A percentile compares a stretch with the other conserved stretches of the same genome.
phyloP scores from a whole-genome alignment of 2,888 invertebrate genomes.

The Tanytarsus gracilentus region DNA sequence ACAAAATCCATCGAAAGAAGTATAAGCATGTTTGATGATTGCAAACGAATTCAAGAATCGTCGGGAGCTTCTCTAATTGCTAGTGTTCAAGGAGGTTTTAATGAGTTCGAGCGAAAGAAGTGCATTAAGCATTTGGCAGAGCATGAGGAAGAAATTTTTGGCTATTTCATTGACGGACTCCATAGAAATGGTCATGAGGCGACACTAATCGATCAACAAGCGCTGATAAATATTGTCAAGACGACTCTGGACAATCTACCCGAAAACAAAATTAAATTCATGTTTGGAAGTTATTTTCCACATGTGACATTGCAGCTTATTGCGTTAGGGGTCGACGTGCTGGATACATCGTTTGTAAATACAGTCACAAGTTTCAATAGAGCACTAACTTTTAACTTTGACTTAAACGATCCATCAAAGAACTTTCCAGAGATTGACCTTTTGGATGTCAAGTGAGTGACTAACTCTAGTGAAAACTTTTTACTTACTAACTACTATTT shows the following conservation, averaged over 20 bases:
- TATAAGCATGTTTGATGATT: slow-evolving; percentile 55
- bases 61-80: slow-evolving; percentile 48
- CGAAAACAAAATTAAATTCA: slow-evolving; percentile 55
- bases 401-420: slow-evolving; percentile 31
- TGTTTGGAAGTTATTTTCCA: slow-evolving; percentile 76
- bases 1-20: slow-evolving; percentile 64
- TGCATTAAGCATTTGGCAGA: slow-evolving; percentile 54
- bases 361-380: slow-evolving; percentile 58
- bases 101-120: slow-evolving; percentile 52
- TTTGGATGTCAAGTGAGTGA: slow-evolving; percentile 47
- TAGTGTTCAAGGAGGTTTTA: slow-evolving; percentile 57
- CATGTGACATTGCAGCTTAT: slow-evolving; percentile 61
- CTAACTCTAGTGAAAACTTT: slow-evolving; percentile 26
- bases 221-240: slow-evolving; percentile 52
- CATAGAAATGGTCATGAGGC: slow-evolving; percentile 58
- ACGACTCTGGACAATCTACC: slow-evolving; percentile 57
- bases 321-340: slow-evolving; percentile 71
- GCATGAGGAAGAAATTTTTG: slow-evolving; percentile 50
- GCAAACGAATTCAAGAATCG: slow-evolving; percentile 54
- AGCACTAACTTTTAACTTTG: slow-evolving; percentile 56
- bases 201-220: slow-evolving; percentile 47
- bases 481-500: slow-evolving; percentile 32
- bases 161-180: slow-evolving; percentile 74
- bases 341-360: slow-evolving; percentile 77
- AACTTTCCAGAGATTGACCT: slow-evolving; percentile 51